Percentiles rank a stretch among this genome's conserved stretches.
phyloP scores from a whole-genome alignment of 2,888 invertebrate species.

The Ophioninae sp. region DNA sequence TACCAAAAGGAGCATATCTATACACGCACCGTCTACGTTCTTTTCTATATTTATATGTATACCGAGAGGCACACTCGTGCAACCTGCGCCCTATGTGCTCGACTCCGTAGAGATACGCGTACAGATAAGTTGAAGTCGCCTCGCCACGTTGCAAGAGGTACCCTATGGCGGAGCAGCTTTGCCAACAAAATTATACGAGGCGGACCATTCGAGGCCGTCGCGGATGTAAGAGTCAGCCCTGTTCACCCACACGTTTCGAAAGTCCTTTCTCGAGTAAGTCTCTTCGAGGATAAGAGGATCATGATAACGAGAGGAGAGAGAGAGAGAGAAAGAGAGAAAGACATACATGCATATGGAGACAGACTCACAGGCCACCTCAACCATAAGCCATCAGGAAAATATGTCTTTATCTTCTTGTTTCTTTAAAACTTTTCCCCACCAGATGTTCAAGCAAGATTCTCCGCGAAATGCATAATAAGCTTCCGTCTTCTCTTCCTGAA shows the following conservation, averaged over 20 bases:
- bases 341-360: neutral
- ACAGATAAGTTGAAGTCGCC: conserved; percentile 40
- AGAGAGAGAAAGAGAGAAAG: conserved; percentile 32
- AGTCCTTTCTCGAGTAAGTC: conserved; percentile 49
- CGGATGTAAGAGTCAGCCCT: conserved; percentile 41
- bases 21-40: conserved; percentile 16
- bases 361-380: conserved; percentile 15
- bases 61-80: conserved; percentile 6
- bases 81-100: neutral
- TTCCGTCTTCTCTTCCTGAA: neutral
- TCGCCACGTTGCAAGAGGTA: conserved; percentile 46
- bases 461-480: conserved; percentile 30
- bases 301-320: conserved; percentile 60
- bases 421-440: conserved; percentile 25
- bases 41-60: conserved; percentile 48
- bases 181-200: conserved; percentile 62
- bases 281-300: conserved; percentile 60
- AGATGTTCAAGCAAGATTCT: conserved; percentile 24
- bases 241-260: conserved; percentile 42
- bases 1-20: conserved; percentile 12
- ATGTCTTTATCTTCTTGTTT: conserved; percentile 51
- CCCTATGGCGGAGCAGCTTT: conserved; percentile 60
- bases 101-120: neutral
- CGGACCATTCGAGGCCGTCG: conserved; percentile 34
- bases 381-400: conserved; percentile 52